Conservation (phyloP, 2,888 invertebrate genomes). For the Chalcosyrphus nemorum region DNA sequence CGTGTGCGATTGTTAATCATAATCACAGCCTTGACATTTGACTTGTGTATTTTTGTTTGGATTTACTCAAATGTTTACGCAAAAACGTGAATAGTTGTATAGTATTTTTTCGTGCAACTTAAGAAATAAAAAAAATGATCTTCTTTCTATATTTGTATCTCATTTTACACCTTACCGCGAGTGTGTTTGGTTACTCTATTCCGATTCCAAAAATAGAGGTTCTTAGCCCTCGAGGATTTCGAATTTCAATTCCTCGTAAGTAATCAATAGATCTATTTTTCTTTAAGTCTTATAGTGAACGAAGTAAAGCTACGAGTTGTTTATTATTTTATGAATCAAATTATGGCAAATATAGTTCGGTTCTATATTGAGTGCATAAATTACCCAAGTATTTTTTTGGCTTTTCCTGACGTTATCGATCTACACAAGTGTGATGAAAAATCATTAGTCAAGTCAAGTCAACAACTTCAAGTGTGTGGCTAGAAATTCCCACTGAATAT, state of each 20-base stretch:
- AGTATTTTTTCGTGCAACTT: too few species aligned
- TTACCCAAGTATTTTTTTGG: not conserved
- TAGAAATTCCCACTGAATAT: too few species aligned
- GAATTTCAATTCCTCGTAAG: conserved; percentile 51
- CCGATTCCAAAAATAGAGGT: conserved; percentile 40
- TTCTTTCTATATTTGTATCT: not conserved
- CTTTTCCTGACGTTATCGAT: conserved; percentile 1
- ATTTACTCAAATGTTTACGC: too few species aligned
- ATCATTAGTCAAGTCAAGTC: not conserved
- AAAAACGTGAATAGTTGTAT: too few species aligned
- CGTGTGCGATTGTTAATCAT: not conserved
- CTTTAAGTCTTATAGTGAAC: too few species aligned
- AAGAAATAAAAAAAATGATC: not conserved
- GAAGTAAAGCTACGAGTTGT: too few species aligned
- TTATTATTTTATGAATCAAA: too few species aligned
- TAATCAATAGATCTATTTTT: not conserved
- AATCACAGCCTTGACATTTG: not conserved
- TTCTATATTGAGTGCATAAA: not conserved
- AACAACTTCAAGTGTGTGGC: too few species aligned
- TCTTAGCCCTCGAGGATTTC: conserved; percentile 36
- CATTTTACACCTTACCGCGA: not conserved
- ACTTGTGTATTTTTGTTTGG: not conserved
- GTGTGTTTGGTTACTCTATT: conserved; percentile 17
- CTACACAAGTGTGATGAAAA: not conserved
- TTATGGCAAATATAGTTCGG: too few species aligned